phyloP scores from a whole-genome alignment of 2,888 invertebrate species.

The Apodemia zela region DNA sequence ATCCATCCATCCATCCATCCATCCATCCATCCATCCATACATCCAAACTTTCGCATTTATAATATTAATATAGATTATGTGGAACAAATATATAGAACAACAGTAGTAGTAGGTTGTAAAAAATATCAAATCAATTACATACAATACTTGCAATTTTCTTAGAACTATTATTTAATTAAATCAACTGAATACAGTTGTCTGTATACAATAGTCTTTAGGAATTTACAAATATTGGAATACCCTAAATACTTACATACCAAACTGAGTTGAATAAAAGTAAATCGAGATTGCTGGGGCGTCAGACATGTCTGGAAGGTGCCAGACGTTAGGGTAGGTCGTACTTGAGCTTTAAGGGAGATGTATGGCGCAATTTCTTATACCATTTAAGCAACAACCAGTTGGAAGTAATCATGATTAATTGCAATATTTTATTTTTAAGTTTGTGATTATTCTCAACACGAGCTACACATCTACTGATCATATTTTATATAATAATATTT shows the following conservation, averaged over 20 bases:
- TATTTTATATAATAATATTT: too few relatives aligned
- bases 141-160: too few relatives aligned
- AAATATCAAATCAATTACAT: background rate
- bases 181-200: background rate
- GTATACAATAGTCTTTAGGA: background rate
- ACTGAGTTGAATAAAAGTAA: background rate
- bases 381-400: conserved; percentile 21
- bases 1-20: too few relatives aligned
- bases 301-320: conserved; percentile 39
- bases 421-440: too few relatives aligned
- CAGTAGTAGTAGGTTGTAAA: too few relatives aligned
- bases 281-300: conserved; percentile 26
- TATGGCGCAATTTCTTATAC: conserved; percentile 27
- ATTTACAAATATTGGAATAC: conserved; percentile 1
- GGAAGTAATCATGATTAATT: too few relatives aligned
- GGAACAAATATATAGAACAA: too few relatives aligned
- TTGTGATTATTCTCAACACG: too few relatives aligned
- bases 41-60: too few relatives aligned
- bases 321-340: conserved; percentile 63
- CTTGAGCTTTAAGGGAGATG: conserved; percentile 36
- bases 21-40: too few relatives aligned
- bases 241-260: conserved; percentile 5
- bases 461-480: too few relatives aligned
- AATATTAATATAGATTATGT: too few relatives aligned
- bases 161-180: background rate